A percentile compares a stretch with the other conserved stretches of the same genome.
phyloP scores from a whole-genome alignment of 2,113 vertebrate genomes.

The Hydropotes inermis region DNA sequence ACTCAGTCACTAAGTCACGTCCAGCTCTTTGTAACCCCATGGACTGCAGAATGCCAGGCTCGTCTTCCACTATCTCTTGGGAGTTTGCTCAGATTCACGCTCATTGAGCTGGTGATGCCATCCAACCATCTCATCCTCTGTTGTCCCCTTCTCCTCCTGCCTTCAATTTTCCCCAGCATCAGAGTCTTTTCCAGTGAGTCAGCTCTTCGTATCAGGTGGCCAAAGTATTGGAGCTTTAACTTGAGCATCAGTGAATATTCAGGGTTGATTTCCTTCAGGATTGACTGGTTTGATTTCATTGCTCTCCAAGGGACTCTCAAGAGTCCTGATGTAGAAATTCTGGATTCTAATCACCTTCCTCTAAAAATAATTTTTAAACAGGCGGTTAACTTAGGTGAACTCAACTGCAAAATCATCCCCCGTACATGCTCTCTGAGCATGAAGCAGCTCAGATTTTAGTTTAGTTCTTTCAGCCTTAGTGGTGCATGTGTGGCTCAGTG shows the following conservation, averaged over 20 bases:
- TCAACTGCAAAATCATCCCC: neutral
- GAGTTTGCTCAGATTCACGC: neutral
- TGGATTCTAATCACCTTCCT: neutral
- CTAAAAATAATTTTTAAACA: conserved; percentile 1
- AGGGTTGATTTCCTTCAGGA: neutral
- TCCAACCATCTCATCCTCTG: neutral
- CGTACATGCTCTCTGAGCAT: no score
- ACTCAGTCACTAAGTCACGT: neutral
- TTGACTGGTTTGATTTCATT: neutral
- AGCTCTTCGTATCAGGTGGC: neutral
- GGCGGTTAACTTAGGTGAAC: neutral
- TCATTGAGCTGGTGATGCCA: neutral
- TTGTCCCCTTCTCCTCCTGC: neutral
- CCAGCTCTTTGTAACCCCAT: neutral
- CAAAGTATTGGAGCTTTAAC: neutral
- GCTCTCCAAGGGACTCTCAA: neutral
- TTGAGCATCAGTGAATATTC: neutral
- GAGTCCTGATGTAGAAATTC: neutral
- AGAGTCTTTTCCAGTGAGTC: neutral
- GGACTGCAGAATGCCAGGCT: neutral
- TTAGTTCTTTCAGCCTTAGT: neutral
- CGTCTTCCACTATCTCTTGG: neutral
- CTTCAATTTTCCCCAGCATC: neutral
- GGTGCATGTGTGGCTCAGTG: accelerated
- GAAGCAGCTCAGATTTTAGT: neutral